phyloP scores from a whole-genome alignment of 2,888 invertebrate genomes.

The Troilus luridus region DNA sequence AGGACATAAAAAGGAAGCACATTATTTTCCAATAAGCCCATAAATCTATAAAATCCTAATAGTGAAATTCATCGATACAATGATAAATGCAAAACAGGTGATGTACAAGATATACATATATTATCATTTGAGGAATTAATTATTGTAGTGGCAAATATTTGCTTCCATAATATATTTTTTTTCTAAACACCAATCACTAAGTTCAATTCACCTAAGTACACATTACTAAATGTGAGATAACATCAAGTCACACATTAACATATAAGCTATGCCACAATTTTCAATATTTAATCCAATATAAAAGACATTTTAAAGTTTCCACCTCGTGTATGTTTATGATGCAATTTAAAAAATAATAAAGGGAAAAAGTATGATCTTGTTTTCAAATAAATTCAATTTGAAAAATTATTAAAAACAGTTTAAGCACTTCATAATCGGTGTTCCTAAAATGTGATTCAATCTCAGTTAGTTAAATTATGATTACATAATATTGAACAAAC shows the following conservation, averaged over 20 bases:
- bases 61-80: conserved; percentile 33
- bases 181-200: conserved; percentile 43
- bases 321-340: background rate
- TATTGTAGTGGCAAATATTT: conserved; percentile 5
- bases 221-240: conserved; percentile 39
- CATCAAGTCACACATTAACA: conserved; percentile 13
- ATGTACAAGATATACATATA: conserved; percentile 44
- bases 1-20: background rate
- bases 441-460: background rate
- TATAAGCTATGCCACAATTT: background rate
- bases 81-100: conserved; percentile 47
- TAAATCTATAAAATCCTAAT: background rate
- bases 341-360: background rate
- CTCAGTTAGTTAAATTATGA: background rate
- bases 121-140: background rate
- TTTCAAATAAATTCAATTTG: background rate
- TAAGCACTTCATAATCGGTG: background rate
- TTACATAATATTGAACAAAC: background rate
- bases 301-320: conserved; percentile 10
- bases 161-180: background rate
- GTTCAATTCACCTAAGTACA: conserved; percentile 46
- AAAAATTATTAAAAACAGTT: background rate
- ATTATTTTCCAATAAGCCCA: conserved; percentile 38
- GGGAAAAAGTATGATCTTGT: background rate
- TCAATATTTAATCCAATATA: background rate